These are phyloP conservation scores for Albula goreensis DNA, from an alignment of 2,113 vertebrate species.

Conservation along the genomic window DNA sequence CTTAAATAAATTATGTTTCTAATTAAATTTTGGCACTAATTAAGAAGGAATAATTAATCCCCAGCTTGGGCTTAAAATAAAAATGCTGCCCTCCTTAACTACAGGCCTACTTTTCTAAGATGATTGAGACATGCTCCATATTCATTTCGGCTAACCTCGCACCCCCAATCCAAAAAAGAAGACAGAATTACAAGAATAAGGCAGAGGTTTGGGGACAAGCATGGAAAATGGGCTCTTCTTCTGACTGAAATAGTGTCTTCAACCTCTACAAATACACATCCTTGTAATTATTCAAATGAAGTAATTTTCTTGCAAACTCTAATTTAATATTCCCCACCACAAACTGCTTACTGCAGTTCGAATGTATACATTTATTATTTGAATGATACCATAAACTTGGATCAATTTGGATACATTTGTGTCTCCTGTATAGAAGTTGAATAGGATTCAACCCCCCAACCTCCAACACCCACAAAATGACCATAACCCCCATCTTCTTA, in stretches of 20 bases:
- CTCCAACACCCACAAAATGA: background rate
- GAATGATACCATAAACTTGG: no score
- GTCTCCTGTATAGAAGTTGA: background rate
- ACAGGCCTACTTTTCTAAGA: constrained; percentile 43
- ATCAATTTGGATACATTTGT: background rate
- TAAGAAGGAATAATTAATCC: constrained; percentile 50
- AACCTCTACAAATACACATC: background rate
- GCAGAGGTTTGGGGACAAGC: no score
- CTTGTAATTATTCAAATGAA: background rate
- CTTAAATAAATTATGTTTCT: constrained; percentile 37
- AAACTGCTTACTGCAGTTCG: background rate
- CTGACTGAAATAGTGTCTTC: background rate
- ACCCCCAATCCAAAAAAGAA: background rate
- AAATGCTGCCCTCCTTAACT: constrained; percentile 43
- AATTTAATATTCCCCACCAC: background rate
- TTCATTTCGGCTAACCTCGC: background rate
- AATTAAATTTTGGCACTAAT: constrained; percentile 44
- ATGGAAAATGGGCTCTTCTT: background rate
- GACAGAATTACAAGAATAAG: background rate
- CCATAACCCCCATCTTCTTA: background rate
- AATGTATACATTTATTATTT: background rate
- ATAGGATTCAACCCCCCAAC: background rate
- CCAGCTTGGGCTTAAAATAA: constrained; percentile 42
- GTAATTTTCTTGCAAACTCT: background rate
- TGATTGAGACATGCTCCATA: constrained; percentile 39